These are phyloP conservation scores for Aricia artaxerxes DNA, from an alignment of 2,888 invertebrate species.

Conservation along the genomic window DNA sequence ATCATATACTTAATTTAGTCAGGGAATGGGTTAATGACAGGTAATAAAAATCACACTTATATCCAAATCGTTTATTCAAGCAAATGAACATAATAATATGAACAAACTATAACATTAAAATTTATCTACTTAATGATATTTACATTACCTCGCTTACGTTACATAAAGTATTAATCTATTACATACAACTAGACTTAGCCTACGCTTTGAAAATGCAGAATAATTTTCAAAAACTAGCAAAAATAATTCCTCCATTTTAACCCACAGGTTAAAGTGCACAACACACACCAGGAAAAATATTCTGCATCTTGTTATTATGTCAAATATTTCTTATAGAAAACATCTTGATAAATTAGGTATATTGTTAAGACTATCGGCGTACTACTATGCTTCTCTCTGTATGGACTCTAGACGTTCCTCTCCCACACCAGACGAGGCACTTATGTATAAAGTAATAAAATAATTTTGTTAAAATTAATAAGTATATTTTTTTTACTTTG, in stretches of 20 bases:
- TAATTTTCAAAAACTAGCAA: slow-evolving; percentile 35
- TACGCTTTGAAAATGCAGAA: slow-evolving; percentile 50
- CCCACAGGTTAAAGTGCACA: background rate
- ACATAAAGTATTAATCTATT: slow-evolving; percentile 60
- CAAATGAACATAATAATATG: slow-evolving; percentile 77
- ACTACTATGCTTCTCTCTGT: slow-evolving; percentile 26
- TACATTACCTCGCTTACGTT: slow-evolving; percentile 76
- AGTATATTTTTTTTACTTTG: background rate
- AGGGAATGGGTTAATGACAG: background rate
- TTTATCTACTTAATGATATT: slow-evolving; percentile 81
- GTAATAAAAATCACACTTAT: slow-evolving; percentile 65
- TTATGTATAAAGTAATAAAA: slow-evolving; percentile 12
- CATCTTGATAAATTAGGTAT: slow-evolving; percentile 34
- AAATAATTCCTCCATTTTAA: slow-evolving; percentile 24
- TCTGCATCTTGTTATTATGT: slow-evolving; percentile 67
- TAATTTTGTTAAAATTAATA: slow-evolving; percentile 20
- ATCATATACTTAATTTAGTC: too few species aligned
- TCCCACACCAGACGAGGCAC: slow-evolving; percentile 25
- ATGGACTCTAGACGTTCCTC: slow-evolving; percentile 15
- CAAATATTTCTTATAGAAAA: slow-evolving; percentile 49
- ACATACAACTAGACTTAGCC: slow-evolving; percentile 71
- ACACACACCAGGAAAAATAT: slow-evolving; percentile 50
- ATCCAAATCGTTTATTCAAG: slow-evolving; percentile 81
- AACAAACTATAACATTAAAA: slow-evolving; percentile 80
- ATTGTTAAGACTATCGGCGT: slow-evolving; percentile 23